Base-by-base conservation (phyloP, 2,888 invertebrate species). In the Cephus runcator region DNA sequence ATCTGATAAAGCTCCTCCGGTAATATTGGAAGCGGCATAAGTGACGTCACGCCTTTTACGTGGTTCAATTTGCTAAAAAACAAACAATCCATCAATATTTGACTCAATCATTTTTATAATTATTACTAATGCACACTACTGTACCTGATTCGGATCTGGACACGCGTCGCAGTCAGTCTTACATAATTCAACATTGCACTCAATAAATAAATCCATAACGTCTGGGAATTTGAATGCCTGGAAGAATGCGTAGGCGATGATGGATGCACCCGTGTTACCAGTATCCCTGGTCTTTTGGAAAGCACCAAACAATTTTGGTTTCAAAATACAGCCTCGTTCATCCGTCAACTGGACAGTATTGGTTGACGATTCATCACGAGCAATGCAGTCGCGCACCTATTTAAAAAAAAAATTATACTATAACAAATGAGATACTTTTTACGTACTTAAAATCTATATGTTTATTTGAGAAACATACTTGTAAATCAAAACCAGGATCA, bases 211-310 rank as follows among this genome's bases (percentile, higher is more conserved):
- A 85, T 97, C 96, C 95, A 96, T 96, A 75, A 96, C 95, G 87
- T 97, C 96, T 0, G 96, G 96, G 93, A 97, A 97, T 91, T 96
- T 96, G 91, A 96, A 96, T 0, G 96, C 96, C 88, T 95, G 96
- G 92, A 96, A 96, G 93, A 93, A 96, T 0, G 97, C 96, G 85
- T 94, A 96, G 0, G 96, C 96, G 35, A 96, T 94, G 34, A 96
- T 94, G 6, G 95, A 95, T 12, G 95, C 95, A 33, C 95, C 95
- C 0, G 95, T 94, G 81, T 94, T 95, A 69, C 95, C 95, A 6
- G 96, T 96, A 3, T 96, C 95, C 83, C 94, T 94, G 0, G 96
- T 96, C 89, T 96, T 96, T 89, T 96, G 96, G 95, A 96, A 97
- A 0, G 96, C 94, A 1, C 96, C 96, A 87, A 97, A 96, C 3